These are phyloP conservation scores for Dolichomitus sp. DNA, from an alignment of 2,888 invertebrate genomes.

Conservation along the genomic window DNA sequence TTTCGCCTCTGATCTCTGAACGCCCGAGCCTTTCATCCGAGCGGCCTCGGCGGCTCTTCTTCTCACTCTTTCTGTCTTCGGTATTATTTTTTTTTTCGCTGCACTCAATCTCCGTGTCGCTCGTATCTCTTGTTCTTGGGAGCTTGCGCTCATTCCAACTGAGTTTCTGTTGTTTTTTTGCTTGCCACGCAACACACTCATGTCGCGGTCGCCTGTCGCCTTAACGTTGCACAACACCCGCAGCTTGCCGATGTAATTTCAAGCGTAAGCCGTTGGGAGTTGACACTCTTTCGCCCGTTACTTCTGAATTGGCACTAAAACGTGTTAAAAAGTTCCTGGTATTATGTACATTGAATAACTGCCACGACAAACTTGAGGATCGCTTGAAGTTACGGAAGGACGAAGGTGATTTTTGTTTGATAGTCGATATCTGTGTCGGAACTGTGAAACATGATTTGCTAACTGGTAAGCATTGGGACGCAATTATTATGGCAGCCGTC, in stretches of 20 bases:
- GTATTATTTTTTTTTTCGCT: conserved; percentile 53
- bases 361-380: neutral
- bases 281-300: neutral
- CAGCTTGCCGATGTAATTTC: neutral
- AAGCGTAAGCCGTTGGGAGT: neutral
- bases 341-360: conserved; percentile 1
- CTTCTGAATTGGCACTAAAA: neutral
- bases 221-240: neutral
- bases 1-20: conserved; percentile 80
- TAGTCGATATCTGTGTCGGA: neutral
- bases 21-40: conserved; percentile 77
- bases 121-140: conserved; percentile 11
- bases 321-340: neutral
- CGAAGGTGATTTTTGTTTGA: neutral
- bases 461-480: neutral
- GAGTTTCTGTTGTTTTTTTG: neutral
- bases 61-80: conserved; percentile 49
- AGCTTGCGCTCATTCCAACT: conserved; percentile 25
- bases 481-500: neutral
- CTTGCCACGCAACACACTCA: conserved; percentile 6
- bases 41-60: conserved; percentile 61
- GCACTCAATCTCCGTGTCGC: conserved; percentile 54
- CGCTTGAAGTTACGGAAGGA: neutral
- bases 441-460: neutral
- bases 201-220: neutral